phyloP scores from a whole-genome alignment of 2,888 invertebrate species.

The Calameuta filiformis region DNA sequence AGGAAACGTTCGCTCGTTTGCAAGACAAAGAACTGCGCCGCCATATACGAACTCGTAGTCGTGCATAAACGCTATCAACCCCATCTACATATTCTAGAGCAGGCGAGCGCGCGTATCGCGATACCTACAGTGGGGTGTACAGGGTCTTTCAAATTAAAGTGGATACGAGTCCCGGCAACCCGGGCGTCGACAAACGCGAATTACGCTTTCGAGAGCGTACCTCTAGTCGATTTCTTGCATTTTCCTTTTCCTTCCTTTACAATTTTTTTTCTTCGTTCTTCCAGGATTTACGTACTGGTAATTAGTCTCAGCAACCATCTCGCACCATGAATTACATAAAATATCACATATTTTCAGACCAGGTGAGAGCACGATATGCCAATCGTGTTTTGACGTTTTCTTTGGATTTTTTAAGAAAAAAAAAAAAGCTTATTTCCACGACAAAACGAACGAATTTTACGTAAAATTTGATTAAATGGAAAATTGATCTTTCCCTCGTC shows the following conservation, averaged over 20 bases:
- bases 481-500: background rate
- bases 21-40: constrained; percentile 57
- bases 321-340: background rate
- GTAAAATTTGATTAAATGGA: background rate
- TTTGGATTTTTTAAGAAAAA: background rate
- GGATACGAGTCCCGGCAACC: constrained; percentile 13
- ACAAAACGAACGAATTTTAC: background rate
- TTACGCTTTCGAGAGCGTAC: constrained; percentile 2
- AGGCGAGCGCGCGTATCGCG: background rate
- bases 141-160: constrained; percentile 20
- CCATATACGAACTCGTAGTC: constrained; percentile 48
- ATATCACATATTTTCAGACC: background rate
- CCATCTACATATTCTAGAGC: constrained; percentile 52
- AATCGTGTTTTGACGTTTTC: background rate
- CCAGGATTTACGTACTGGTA: background rate
- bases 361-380: background rate
- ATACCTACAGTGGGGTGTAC: background rate
- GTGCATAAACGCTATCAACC: constrained; percentile 58
- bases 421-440: background rate
- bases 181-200: constrained; percentile 7
- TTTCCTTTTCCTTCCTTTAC: background rate
- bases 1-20: constrained; percentile 49
- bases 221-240: background rate
- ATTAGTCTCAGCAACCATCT: background rate
- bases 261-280: background rate